Percentiles rank a stretch among this genome's conserved stretches.
Evolutionary conservation across 2,113 vertebrate genomes (phyloP).

Genomic region (Mesocricetus auratus): DNA sequence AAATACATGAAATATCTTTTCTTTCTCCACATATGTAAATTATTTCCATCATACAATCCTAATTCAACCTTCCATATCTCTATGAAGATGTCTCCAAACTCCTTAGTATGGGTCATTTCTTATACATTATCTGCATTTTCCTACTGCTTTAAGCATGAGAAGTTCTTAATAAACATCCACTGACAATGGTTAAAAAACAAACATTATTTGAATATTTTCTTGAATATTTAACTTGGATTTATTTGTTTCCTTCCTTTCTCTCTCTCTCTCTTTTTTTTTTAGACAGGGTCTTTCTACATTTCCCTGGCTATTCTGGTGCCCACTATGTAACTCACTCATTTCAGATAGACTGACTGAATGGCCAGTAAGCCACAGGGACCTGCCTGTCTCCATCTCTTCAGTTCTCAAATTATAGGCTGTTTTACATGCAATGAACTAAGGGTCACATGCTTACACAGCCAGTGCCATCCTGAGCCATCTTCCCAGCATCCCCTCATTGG

Average conservation of each 20-base stretch:
- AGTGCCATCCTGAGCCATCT: not conserved
- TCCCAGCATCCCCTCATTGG: not conserved
- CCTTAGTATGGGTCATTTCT: not conserved
- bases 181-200: not conserved
- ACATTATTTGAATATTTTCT: not conserved
- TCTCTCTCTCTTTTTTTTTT: not conserved
- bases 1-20: constrained; percentile 24
- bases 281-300: not conserved
- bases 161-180: constrained; percentile 2
- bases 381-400: not conserved
- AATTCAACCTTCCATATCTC: constrained; percentile 41
- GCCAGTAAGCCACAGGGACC: not conserved
- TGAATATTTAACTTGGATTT: not conserved
- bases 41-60: constrained; percentile 30
- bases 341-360: not conserved
- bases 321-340: not conserved
- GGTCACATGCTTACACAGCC: not conserved
- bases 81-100: constrained; percentile 5
- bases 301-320: not conserved
- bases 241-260: not conserved
- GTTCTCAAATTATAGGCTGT: not conserved
- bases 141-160: constrained; percentile 37
- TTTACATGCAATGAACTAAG: not conserved
- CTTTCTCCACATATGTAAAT: constrained; percentile 36
- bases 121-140: not conserved